Conservation (phyloP, 2,888 invertebrate species). For the Ophion costatus region DNA sequence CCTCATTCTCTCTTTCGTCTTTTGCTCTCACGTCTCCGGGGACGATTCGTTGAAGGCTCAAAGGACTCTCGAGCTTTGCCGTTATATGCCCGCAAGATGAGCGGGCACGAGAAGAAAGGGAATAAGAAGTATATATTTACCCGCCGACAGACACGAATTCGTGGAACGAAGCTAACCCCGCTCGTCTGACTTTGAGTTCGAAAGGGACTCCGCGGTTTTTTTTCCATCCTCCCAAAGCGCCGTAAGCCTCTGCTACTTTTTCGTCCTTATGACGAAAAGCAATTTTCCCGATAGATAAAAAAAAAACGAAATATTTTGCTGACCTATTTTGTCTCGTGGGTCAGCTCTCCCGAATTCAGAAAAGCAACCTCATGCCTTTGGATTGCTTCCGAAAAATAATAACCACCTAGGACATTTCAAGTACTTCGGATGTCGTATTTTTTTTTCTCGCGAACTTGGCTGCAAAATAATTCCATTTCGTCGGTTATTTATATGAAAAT, state of each 20-base stretch:
- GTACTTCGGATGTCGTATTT: background rate
- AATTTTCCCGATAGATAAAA: background rate
- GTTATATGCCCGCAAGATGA: conserved; percentile 23
- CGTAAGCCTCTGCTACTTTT: background rate
- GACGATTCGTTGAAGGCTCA: conserved; percentile 54
- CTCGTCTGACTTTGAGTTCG: background rate
- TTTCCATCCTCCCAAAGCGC: conserved; percentile 18
- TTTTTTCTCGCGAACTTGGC: background rate
- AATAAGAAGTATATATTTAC: conserved; percentile 31
- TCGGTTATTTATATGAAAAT: background rate
- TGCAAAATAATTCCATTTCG: background rate
- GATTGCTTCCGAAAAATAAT: background rate
- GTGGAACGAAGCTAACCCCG: conserved; percentile 17
- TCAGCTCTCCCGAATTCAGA: background rate
- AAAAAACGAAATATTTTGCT: background rate
- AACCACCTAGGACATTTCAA: background rate
- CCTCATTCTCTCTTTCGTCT: conserved; percentile 1
- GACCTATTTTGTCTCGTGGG: background rate
- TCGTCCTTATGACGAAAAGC: conserved; percentile 5
- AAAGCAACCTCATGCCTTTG: background rate
- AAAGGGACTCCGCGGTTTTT: background rate
- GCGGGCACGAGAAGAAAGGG: background rate
- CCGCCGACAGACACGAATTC: conserved; percentile 19
- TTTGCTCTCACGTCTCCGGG: conserved; percentile 8
- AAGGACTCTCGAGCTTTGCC: conserved; percentile 44